Evolutionary conservation across 1,140 invertebrate species (phyloP).

Genomic region (Sipha flava): DNA sequence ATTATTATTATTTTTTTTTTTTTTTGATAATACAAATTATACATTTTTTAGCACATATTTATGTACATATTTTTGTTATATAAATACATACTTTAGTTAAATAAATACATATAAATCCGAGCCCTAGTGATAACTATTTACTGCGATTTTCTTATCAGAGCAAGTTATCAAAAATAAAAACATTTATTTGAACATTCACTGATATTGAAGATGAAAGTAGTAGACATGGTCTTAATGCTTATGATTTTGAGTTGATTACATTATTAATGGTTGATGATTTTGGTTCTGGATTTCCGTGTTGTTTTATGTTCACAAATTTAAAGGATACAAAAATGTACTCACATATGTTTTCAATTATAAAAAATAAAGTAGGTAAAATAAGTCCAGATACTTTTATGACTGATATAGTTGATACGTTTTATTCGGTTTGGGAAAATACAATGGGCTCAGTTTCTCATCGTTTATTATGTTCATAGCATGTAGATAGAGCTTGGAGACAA

Average conservation of each 20-base stretch:
- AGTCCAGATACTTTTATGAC: background rate
- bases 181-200: background rate
- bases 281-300: background rate
- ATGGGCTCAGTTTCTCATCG: background rate
- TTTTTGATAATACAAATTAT: background rate
- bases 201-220: no score
- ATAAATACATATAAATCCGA: background rate
- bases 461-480: background rate
- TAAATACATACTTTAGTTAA: background rate
- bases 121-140: background rate
- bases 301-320: background rate
- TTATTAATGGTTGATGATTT: constrained; percentile 12
- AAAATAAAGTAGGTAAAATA: background rate
- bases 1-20: no score
- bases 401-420: background rate
- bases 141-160: background rate
- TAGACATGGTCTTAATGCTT: background rate
- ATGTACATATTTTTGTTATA: background rate
- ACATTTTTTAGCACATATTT: background rate
- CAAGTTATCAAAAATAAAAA: background rate
- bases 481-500: background rate
- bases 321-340: background rate
- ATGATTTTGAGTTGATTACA: background rate
- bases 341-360: background rate
- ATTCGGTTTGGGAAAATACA: background rate